phyloP scores from a whole-genome alignment of 2,113 vertebrate genomes.

The Falco punctatus region DNA sequence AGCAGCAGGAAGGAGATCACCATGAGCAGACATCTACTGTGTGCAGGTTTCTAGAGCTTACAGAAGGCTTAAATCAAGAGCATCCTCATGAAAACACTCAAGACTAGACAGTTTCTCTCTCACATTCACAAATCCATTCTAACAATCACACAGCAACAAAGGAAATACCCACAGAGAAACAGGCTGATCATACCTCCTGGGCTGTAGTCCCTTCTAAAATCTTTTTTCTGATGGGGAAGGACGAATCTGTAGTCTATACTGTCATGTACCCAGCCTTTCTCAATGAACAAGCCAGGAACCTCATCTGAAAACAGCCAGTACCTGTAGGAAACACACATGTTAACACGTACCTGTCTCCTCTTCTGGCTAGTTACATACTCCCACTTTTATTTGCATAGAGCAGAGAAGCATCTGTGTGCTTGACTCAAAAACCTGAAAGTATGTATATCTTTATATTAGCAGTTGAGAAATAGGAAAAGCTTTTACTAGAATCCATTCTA shows the following conservation, averaged over 20 bases:
- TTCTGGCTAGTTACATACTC: not conserved
- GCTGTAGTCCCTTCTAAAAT: slow-evolving; percentile 65
- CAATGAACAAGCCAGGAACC: slow-evolving; percentile 93
- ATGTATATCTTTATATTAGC: not conserved
- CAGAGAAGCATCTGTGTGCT: not conserved
- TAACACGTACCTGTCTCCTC: not conserved
- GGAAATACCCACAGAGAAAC: not conserved
- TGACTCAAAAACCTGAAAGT: not conserved
- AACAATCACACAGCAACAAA: not conserved
- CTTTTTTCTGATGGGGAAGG: slow-evolving; percentile 77
- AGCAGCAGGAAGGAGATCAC: not conserved
- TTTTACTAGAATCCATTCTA: not conserved
- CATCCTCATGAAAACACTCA: not conserved
- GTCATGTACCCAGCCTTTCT: slow-evolving; percentile 97
- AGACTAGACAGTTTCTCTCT: not conserved
- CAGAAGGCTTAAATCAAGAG: not conserved
- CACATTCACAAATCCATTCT: not conserved
- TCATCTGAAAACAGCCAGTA: slow-evolving; percentile 98
- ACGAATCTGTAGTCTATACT: slow-evolving; percentile 90
- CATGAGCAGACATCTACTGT: not conserved
- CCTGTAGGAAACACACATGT: slow-evolving; percentile 66
- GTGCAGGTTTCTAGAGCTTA: not conserved
- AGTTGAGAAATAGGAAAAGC: not conserved
- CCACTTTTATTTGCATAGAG: not conserved
- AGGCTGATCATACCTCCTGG: slow-evolving; percentile 58